Evolutionary conservation across 2,113 vertebrate genomes (phyloP), one percentile per base, ranked within the genome.

Genomic region (Myodes glareolus): DNA sequence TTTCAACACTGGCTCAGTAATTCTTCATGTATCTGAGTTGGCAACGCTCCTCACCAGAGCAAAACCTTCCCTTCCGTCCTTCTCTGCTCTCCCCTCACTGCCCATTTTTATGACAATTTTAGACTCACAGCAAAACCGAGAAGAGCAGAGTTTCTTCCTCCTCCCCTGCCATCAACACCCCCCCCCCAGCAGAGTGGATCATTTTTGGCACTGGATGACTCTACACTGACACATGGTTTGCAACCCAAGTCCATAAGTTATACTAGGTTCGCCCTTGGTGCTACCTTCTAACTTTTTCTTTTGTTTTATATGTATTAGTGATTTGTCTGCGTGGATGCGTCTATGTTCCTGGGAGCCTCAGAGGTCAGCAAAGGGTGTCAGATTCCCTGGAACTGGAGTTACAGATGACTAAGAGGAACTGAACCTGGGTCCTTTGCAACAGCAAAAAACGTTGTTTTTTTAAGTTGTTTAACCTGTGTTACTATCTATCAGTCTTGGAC

Each of bases 101-200:
- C 6, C 21, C 31, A 16, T 23, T 39, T 90, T 50, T 31, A 58
- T 3, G 73, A 11, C 58, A 63, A 25, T 90, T 88, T 95, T 84
- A 90, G 52, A 36, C 63, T 81, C 61, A 78, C 29, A 75, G 84
- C 27, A 95, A 97, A 93, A 75, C 31, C 29, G 63, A 93, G 76
- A 93, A 12, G 76, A 93, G 11, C 9, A 70, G 33, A 73, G 61
- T 39, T 42, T 23, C 78, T 36, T 11, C 47, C 3, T 6, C 14
- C 8, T 36, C 1, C 3, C 78, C 0, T 2, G 21, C 81, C 68
- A 70, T 76, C 1, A 13, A 36, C 36, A 78, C 39, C 77, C 68
- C 27, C 29, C 58, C 14, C 16, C 7, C 29, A 55, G 5, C 67
- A 50, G 29, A 47, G 45, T 52, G 78, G 19, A 73, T 6, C 55